These are phyloP conservation scores for Eustalomyia histrio DNA, from an alignment of 2,888 invertebrate species.

Conservation along the genomic window DNA sequence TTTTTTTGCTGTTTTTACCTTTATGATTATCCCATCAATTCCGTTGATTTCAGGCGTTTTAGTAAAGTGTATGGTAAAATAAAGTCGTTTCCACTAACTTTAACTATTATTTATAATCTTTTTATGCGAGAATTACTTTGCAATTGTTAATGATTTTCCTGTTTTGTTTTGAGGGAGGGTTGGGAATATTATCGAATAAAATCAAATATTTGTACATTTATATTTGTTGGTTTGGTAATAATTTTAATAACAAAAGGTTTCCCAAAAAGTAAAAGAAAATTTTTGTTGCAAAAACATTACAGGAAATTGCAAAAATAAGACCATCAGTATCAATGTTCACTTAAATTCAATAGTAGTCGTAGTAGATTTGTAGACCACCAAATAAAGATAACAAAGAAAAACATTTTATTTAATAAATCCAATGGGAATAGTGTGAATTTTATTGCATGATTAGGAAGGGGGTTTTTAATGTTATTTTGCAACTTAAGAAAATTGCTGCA, in stretches of 20 bases:
- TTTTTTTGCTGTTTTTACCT: no score
- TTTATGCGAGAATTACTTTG: neutral
- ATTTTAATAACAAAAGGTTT: conserved; percentile 25
- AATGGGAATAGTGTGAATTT: conserved; percentile 4
- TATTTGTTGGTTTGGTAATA: conserved; percentile 19
- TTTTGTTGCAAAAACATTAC: neutral
- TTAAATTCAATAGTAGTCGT: neutral
- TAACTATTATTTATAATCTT: no score
- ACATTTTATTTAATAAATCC: neutral
- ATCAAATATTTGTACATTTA: conserved; percentile 27
- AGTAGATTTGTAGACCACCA: neutral
- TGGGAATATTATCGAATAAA: conserved; percentile 26
- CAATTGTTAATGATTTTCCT: neutral
- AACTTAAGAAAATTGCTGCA: neutral
- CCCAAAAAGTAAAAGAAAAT: neutral
- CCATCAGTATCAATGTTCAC: neutral
- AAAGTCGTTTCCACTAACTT: no score
- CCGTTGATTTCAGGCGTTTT: no score
- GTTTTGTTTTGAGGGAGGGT: conserved; percentile 27
- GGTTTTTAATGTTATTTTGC: neutral
- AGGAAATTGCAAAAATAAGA: neutral
- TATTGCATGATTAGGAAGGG: neutral
- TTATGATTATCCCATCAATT: no score
- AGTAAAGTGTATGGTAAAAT: no score
- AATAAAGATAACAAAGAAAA: neutral